phyloP scores from a whole-genome alignment of 2,797 vertebrate species.

The Manis crassicaudata region DNA sequence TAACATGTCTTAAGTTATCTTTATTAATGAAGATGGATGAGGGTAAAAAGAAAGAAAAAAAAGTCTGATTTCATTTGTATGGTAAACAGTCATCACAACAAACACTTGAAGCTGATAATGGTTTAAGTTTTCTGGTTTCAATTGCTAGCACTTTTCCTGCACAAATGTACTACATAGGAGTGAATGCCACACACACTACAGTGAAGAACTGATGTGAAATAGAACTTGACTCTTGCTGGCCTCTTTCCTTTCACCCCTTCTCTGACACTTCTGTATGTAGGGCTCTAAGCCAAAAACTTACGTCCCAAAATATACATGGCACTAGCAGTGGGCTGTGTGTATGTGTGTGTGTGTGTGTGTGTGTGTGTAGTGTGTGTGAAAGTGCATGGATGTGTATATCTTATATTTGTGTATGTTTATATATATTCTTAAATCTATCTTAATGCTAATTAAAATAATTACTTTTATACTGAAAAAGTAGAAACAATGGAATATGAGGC shows the following conservation, averaged over 20 bases:
- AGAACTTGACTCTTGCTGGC: background rate
- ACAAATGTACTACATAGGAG: background rate
- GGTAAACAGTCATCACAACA: background rate
- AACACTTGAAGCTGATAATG: background rate
- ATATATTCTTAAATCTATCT: background rate
- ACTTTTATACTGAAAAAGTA: background rate
- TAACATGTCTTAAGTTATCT: background rate
- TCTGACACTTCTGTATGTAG: background rate
- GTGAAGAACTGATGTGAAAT: background rate
- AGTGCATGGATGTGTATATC: background rate
- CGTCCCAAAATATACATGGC: background rate
- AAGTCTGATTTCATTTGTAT: background rate
- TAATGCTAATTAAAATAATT: background rate
- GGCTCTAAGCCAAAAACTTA: background rate
- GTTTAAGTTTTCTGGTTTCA: background rate
- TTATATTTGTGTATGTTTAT: background rate
- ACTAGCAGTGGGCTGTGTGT: background rate
- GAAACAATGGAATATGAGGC: background rate
- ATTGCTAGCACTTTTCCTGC: background rate
- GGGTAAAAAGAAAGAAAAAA: background rate
- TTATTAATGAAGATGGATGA: constrained; percentile 13
- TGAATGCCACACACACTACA: accelerated
- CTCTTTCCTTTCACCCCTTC: background rate
- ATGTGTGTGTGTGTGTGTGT: accelerated
- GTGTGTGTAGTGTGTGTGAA: background rate